Evolutionary conservation across 2,113 vertebrate genomes (phyloP).

Genomic region (Catharus bicknelli): DNA sequence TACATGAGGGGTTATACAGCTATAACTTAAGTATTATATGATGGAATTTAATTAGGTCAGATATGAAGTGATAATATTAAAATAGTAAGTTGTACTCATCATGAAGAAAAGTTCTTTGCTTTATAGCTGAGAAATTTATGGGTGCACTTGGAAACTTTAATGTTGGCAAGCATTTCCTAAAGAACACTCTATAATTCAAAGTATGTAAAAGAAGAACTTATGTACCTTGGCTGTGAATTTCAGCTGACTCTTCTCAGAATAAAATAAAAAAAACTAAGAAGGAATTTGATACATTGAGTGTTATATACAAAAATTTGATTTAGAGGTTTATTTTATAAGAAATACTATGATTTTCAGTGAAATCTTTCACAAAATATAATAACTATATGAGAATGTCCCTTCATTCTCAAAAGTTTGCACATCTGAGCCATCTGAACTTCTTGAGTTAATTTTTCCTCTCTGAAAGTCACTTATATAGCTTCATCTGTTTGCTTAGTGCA

Average conservation of each 20-base stretch:
- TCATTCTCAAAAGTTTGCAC: neutral
- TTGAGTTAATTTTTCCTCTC: neutral
- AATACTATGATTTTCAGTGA: neutral
- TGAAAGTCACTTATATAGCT: neutral
- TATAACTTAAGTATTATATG: neutral
- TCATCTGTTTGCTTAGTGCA: neutral
- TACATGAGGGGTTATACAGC: neutral
- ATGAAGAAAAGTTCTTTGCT: neutral
- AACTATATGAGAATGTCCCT: neutral
- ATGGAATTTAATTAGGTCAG: slow-evolving; percentile 29
- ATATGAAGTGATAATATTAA: slow-evolving; percentile 18
- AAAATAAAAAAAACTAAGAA: neutral
- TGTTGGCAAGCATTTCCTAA: neutral
- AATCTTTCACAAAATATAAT: neutral
- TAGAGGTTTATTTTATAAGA: neutral
- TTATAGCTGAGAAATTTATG: neutral
- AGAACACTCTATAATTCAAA: neutral
- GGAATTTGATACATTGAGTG: neutral
- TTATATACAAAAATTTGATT: neutral
- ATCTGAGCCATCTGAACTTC: neutral
- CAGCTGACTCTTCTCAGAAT: neutral
- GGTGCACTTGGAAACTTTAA: neutral
- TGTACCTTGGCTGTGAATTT: slow-evolving; percentile 13
- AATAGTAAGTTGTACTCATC: neutral
- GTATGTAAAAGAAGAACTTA: neutral